These are phyloP conservation scores for Carposina sasakii DNA, from an alignment of 1,140 invertebrate species.

Conservation along the genomic window DNA sequence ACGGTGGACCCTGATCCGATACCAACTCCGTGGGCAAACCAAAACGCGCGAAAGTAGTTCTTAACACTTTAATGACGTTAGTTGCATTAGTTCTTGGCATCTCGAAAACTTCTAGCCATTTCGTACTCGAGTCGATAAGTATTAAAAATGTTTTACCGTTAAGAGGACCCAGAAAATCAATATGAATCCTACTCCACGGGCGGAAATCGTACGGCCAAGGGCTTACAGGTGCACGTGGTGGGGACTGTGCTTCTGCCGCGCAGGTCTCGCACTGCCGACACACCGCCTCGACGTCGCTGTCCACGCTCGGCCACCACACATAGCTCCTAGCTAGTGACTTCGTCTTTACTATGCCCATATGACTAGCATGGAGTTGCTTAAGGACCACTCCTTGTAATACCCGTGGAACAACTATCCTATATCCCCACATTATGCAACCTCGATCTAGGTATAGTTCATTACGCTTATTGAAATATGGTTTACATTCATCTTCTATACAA, in stretches of 20 bases:
- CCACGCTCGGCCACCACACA: conserved; percentile 1
- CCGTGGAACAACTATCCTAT: conserved; percentile 34
- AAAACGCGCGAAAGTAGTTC: background rate
- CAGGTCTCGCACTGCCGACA: conserved; percentile 1
- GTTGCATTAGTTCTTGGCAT: background rate
- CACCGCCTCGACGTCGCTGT: conserved; percentile 38
- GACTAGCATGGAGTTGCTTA: background rate
- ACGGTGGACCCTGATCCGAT: background rate
- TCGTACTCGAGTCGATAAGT: background rate
- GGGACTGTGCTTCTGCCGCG: background rate
- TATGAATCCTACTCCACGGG: background rate
- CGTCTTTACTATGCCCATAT: background rate
- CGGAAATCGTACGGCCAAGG: background rate
- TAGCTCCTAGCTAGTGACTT: background rate
- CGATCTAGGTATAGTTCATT: conserved; percentile 14
- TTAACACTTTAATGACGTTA: background rate
- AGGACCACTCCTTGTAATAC: conserved; percentile 19
- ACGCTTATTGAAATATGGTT: conserved; percentile 2
- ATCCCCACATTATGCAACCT: conserved; percentile 13
- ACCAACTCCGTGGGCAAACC: background rate
- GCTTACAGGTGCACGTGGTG: background rate
- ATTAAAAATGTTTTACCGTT: background rate
- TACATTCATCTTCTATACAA: background rate
- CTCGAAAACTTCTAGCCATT: background rate
- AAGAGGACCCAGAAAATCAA: background rate